Conservation (phyloP, 2,888 invertebrate genomes). For the Calameuta idolon region DNA sequence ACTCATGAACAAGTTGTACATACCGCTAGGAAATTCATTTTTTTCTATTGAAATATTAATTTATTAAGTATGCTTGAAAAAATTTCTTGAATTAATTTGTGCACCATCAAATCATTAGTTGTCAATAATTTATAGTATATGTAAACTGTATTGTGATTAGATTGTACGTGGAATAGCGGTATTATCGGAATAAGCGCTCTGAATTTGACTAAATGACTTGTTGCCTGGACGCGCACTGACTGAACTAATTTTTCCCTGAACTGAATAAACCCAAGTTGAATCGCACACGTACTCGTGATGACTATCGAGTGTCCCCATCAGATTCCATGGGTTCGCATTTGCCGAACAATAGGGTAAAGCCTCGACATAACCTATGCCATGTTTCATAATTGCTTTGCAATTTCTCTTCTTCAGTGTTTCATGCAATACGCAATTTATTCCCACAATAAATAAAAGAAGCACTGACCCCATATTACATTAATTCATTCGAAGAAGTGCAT, state of each 20-base stretch:
- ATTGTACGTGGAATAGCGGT: background rate
- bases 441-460: background rate
- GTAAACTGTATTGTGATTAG: background rate
- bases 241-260: conserved; percentile 20
- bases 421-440: background rate
- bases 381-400: background rate
- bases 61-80: background rate
- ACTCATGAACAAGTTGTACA: background rate
- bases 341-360: background rate
- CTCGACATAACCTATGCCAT: conserved; percentile 2
- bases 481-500: background rate
- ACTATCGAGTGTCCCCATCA: conserved; percentile 20
- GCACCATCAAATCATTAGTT: background rate
- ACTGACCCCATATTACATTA: background rate
- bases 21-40: background rate
- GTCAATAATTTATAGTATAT: background rate
- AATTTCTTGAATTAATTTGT: background rate
- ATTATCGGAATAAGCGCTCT: background rate
- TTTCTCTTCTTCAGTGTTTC: background rate
- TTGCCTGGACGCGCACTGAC: conserved; percentile 3
- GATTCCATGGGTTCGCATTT: background rate
- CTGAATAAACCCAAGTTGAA: conserved; percentile 17
- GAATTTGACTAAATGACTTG: background rate
- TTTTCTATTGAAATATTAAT: background rate
- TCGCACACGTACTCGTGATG: conserved; percentile 7